Base-by-base conservation (phyloP, 2,113 vertebrate species). In the Macquaria ambigua region DNA sequence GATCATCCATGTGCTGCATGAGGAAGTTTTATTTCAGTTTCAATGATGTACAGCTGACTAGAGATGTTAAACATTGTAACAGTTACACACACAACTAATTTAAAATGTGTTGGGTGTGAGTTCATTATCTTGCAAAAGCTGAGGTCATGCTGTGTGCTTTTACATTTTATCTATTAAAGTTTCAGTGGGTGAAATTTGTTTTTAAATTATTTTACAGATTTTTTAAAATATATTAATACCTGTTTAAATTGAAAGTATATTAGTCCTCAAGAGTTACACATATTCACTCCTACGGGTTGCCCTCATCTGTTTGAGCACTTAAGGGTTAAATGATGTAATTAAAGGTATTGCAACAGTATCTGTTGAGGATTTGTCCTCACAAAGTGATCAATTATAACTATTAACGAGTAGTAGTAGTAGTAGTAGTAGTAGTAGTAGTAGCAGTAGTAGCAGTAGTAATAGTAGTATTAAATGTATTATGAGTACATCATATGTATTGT, bases 141-240 rank as follows among this genome's bases (percentile, higher is more conserved):
- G 8, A 74, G 61, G 34, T 72, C 79, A 69, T n/a, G 63, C 76
- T 80, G 48, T 74, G 62, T 39, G 80, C 61, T n/a, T 87, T 84
- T 77, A 80, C 6, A 61, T 37, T 80, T 53, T 3, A 23, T 76
- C 75, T 67, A 23, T 50, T 79, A 23, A 68, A 64, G 1, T 58
- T 82, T 79, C 7, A 55, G 18, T 15, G 39, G 16, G 23, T 1
- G 6, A 9, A 56, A 53, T 25, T 21, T 48, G 46, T 70, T 58
- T 16, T 21, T 6, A 3, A 3, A 25, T 18, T n/a, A 39, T 53
- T 53, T 31, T 28, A 58, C 23, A 8, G 8, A 34, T 58, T 70
- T 18, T 70, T 23, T 67, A 21, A 41, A 73, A 39, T 39, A 56
- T 62, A 20, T 41, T n/a, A 37, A 31, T n/a, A 48, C 34, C 5